Evolutionary conservation across 1,140 invertebrate species (phyloP).

Genomic region (Ceratina japonica): DNA sequence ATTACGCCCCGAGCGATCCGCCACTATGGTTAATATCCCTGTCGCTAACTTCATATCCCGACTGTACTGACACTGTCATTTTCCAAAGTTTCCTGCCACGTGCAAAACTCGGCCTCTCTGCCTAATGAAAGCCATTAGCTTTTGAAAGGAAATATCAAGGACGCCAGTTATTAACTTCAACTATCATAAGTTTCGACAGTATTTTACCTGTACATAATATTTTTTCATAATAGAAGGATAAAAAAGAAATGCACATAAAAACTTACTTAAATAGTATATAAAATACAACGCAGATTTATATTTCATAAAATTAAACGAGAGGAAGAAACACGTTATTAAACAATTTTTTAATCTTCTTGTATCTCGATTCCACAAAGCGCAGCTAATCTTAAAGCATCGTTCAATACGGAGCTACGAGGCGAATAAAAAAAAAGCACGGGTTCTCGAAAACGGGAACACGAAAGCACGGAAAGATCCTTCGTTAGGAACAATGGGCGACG

Average conservation of each 20-base stretch:
- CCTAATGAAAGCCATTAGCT: neutral
- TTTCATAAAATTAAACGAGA: too few relatives aligned
- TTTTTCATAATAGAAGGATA: too few relatives aligned
- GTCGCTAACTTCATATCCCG: neutral
- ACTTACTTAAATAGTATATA: too few relatives aligned
- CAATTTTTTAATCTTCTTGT: too few relatives aligned
- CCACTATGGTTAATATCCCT: too few relatives aligned
- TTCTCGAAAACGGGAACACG: conserved; percentile 4
- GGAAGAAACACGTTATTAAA: too few relatives aligned
- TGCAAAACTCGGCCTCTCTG: neutral
- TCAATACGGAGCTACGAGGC: neutral
- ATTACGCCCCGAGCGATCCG: neutral
- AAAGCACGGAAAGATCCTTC: conserved; percentile 21
- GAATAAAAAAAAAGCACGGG: neutral
- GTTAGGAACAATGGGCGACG: conserved; percentile 16
- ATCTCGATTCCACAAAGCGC: too few relatives aligned
- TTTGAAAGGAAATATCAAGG: neutral
- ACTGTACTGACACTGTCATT: neutral
- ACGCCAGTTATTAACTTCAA: neutral
- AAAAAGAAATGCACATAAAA: too few relatives aligned
- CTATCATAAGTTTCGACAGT: neutral
- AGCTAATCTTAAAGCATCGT: too few relatives aligned
- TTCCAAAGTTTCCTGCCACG: neutral
- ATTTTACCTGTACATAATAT: neutral
- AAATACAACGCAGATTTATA: too few relatives aligned